Conservation (phyloP, 2,797 vertebrate species). For the Psittacula derbiana region DNA sequence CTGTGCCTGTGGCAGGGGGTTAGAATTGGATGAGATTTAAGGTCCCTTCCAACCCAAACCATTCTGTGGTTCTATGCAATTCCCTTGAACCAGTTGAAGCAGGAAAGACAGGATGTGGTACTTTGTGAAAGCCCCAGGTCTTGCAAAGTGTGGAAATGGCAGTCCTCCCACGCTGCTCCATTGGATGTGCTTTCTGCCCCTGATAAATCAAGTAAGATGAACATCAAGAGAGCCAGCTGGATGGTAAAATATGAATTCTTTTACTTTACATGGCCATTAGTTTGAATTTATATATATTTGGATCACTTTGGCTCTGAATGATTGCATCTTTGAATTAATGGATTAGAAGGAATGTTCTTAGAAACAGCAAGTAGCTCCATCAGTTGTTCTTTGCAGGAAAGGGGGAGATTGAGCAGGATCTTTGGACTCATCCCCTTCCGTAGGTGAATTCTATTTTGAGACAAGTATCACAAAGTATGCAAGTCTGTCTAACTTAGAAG, state of each 20-base stretch:
- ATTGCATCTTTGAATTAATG: not conserved
- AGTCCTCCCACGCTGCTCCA: not conserved
- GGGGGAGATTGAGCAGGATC: not conserved
- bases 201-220: not conserved
- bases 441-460: not conserved
- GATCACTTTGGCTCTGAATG: not conserved
- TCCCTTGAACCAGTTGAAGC: not conserved
- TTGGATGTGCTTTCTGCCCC: not conserved
- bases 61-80: not conserved
- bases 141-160: constrained; percentile 9
- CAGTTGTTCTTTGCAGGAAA: not conserved
- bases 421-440: not conserved
- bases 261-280: not conserved
- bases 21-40: not conserved
- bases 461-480: not conserved
- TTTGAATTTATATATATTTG: not conserved
- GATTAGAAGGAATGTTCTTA: not conserved
- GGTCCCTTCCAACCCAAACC: not conserved
- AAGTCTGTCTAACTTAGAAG: not conserved
- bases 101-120: not conserved
- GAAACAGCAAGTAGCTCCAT: not conserved
- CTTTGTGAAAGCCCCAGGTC: not conserved
- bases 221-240: not conserved
- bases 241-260: not conserved
- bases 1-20: not conserved